phyloP scores from a whole-genome alignment of 1,140 invertebrate species.

The Gonatopus flavifemur region DNA sequence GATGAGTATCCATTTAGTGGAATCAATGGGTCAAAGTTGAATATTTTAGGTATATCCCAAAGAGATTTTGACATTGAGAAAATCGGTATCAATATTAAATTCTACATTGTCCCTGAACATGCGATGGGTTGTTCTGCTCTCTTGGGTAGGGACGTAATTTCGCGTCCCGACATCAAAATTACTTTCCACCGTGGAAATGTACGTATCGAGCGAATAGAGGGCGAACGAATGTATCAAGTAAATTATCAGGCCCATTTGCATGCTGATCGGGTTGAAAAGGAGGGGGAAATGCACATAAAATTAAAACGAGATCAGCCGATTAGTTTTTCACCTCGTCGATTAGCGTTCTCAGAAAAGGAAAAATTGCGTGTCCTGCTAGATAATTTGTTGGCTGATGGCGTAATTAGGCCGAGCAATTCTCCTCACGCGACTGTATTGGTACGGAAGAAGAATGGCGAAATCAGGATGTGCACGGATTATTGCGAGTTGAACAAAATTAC shows the following conservation, averaged over 20 bases:
- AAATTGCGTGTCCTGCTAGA: slow-evolving; percentile 4
- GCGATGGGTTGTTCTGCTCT: slow-evolving; percentile 5
- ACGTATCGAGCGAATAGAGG: background rate
- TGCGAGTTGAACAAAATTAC: background rate
- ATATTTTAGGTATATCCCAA: slow-evolving; percentile 1
- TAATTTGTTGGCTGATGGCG: no score
- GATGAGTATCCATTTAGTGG: background rate
- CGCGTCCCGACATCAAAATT: background rate
- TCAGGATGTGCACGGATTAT: background rate
- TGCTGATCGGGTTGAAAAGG: background rate
- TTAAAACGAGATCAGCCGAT: slow-evolving; percentile 9
- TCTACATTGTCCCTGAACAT: slow-evolving; percentile 5
- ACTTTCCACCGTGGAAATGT: background rate
- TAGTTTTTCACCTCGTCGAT: slow-evolving; percentile 6
- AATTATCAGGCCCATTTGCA: background rate
- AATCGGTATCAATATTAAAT: background rate
- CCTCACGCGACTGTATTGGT: background rate
- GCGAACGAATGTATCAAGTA: background rate
- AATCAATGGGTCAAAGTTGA: slow-evolving; percentile 7
- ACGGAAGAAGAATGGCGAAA: background rate
- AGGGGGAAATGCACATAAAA: background rate
- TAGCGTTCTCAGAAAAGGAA: slow-evolving; percentile 16
- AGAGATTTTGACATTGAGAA: background rate
- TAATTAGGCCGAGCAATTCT: no score
- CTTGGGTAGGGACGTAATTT: slow-evolving; percentile 7